These are phyloP conservation scores for Lottia gigantea DNA, from an alignment of 2,888 invertebrate genomes.

Conservation along the genomic window DNA sequence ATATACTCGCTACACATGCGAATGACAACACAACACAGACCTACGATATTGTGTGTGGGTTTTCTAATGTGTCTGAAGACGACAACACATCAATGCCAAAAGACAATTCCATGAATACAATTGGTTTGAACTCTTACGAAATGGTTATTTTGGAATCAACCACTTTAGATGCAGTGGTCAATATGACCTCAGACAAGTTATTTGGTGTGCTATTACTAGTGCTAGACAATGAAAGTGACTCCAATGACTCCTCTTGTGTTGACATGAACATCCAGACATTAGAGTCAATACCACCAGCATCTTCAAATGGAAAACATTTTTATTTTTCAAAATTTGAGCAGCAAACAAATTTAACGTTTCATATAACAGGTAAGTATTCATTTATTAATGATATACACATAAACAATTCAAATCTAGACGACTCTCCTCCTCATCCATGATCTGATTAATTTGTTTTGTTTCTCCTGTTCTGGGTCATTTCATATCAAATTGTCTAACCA, in stretches of 20 bases:
- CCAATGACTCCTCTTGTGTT: background rate
- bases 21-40: background rate
- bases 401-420: too few relatives aligned
- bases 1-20: background rate
- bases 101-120: background rate
- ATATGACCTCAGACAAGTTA: background rate
- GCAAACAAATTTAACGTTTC: constrained; percentile 9
- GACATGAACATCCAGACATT: background rate
- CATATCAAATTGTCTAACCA: too few relatives aligned
- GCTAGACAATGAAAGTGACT: background rate
- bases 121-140: background rate
- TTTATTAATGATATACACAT: too few relatives aligned
- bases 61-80: background rate
- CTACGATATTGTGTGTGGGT: too few relatives aligned
- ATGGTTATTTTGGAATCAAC: background rate
- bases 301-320: constrained; percentile 23
- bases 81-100: too few relatives aligned
- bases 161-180: background rate
- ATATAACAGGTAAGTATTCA: constrained; percentile 22
- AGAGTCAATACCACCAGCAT: constrained; percentile 21
- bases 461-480: too few relatives aligned
- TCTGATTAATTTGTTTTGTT: too few relatives aligned
- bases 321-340: constrained; percentile 17
- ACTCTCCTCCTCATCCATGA: too few relatives aligned
- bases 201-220: background rate